A percentile compares a stretch with the other conserved stretches of the same genome.
These are phyloP conservation scores for Labeo catla DNA, from an alignment of 2,113 vertebrate species.

Conservation along the genomic window DNA sequence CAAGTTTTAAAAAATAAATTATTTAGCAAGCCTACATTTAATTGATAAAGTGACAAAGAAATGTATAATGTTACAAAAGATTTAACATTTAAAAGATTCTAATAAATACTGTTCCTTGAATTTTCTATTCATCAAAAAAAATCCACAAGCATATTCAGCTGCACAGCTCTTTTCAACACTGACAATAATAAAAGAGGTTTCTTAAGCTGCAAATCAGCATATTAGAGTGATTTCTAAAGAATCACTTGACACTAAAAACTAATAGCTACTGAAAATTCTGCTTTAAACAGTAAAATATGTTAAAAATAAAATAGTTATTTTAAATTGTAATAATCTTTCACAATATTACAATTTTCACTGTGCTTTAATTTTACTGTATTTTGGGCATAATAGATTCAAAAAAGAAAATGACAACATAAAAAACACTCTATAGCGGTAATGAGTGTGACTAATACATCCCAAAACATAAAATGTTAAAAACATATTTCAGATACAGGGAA, in stretches of 20 bases:
- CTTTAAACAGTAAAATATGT: background rate
- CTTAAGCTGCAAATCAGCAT: background rate
- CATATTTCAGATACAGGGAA: background rate
- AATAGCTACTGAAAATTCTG: background rate
- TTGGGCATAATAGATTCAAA: too few species aligned
- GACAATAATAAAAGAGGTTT: background rate
- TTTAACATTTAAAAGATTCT: background rate
- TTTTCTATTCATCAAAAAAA: background rate
- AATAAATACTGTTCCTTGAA: background rate
- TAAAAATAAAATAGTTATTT: too few species aligned
- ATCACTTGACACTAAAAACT: background rate
- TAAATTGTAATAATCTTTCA: too few species aligned
- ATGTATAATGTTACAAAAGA: background rate
- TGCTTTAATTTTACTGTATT: too few species aligned
- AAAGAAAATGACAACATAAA: too few species aligned
- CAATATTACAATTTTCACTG: too few species aligned
- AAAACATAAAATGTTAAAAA: background rate
- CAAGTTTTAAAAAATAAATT: background rate
- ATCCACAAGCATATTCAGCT: background rate
- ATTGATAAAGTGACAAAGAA: background rate
- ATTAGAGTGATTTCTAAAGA: background rate
- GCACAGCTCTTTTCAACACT: background rate
- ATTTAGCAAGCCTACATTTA: background rate
- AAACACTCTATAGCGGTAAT: background rate
- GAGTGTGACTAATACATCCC: background rate